Percentiles rank a stretch among this genome's conserved stretches.
Evolutionary conservation across 2,797 vertebrate genomes (phyloP).

Genomic region (Fundulus diaphanus): DNA sequence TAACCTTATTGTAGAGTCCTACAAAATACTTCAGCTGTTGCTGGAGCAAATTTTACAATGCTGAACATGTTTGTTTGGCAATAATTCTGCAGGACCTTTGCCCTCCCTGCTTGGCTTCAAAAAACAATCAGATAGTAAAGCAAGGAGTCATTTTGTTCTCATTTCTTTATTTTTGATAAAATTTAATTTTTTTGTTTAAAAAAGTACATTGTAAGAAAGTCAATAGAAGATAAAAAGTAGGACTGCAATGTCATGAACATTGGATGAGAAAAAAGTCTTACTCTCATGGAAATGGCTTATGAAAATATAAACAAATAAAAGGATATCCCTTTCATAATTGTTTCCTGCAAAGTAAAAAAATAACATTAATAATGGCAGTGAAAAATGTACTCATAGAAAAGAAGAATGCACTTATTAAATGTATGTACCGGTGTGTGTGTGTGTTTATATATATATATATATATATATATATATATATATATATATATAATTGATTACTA

Average conservation of each 20-base stretch:
- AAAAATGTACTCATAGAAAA: neutral
- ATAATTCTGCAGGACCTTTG: neutral
- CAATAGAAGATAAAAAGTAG: neutral
- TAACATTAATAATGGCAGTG: neutral
- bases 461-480: too few species aligned
- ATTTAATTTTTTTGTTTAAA: neutral
- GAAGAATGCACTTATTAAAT: neutral
- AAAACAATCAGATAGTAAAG: neutral
- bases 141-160: neutral
- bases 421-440: too few species aligned
- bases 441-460: too few species aligned
- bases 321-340: neutral
- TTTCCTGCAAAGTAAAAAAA: neutral
- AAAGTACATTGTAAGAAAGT: neutral
- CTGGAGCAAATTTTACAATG: neutral
- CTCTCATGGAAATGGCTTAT: neutral
- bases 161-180: neutral
- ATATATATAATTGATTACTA: too few species aligned
- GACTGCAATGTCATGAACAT: neutral
- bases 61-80: neutral
- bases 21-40: slow-evolving; percentile 1
- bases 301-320: neutral
- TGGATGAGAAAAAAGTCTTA: neutral
- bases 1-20: slow-evolving; percentile 18
- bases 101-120: neutral